These are phyloP conservation scores for Telmatochromis bifrenatus DNA, from an alignment of 2,113 vertebrate genomes.

Conservation along the genomic window DNA sequence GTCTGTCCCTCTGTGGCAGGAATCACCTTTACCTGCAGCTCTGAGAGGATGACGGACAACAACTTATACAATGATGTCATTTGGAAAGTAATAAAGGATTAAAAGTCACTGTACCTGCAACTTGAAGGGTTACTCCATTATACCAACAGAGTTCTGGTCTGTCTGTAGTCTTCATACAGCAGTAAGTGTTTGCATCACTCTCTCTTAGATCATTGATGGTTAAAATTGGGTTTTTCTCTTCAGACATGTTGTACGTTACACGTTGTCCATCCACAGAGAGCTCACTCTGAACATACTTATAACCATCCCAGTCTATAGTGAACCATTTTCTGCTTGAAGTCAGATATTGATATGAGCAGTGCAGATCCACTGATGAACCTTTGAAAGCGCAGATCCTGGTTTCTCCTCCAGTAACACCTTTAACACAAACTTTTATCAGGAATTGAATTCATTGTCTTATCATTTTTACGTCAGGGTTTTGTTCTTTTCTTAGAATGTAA, in stretches of 20 bases:
- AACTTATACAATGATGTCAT: fast-evolving
- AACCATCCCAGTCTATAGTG: not conserved
- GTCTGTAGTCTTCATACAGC: not conserved
- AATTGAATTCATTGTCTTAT: not conserved
- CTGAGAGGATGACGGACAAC: fast-evolving
- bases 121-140: no score
- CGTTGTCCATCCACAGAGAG: no score
- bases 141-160: fast-evolving
- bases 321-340: not conserved
- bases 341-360: not conserved
- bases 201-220: not conserved
- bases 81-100: fast-evolving
- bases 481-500: not conserved
- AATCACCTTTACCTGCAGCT: not conserved
- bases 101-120: not conserved
- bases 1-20: not conserved
- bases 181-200: fast-evolving
- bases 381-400: fast-evolving
- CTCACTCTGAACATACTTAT: not conserved
- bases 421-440: not conserved
- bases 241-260: no score
- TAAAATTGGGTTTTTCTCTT: fast-evolving
- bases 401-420: not conserved
- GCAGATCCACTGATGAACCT: not conserved
- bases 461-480: not conserved